These are phyloP conservation scores for Xiphias gladius DNA, from an alignment of 2,113 vertebrate species.

Conservation along the genomic window DNA sequence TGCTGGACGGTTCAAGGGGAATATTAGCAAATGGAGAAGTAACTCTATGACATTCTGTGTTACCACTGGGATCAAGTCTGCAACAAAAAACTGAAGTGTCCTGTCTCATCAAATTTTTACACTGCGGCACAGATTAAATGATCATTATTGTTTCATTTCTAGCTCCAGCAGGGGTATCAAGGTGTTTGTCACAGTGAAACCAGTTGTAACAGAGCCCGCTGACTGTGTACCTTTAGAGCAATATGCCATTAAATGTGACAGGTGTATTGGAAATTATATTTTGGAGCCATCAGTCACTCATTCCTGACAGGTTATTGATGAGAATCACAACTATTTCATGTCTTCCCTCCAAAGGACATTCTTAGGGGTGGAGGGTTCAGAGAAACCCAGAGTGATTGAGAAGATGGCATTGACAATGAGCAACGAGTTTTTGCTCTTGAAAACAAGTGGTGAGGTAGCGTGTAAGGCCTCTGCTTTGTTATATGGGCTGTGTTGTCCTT, in stretches of 20 bases:
- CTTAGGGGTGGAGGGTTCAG: constrained; percentile 3
- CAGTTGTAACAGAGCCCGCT: constrained; percentile 47
- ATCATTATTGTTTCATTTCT: constrained; percentile 44
- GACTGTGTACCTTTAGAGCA: constrained; percentile 54
- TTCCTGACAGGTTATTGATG: constrained; percentile 80
- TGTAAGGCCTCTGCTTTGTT: constrained; percentile 39
- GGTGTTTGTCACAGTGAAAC: constrained; percentile 45
- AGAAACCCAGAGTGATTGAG: constrained; percentile 29
- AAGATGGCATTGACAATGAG: constrained; percentile 67
- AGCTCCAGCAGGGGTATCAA: constrained; percentile 11
- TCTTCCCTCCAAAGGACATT: constrained; percentile 54
- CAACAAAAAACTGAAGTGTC: background rate
- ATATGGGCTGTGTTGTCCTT: constrained; percentile 55
- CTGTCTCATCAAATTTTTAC: background rate
- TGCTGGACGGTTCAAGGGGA: background rate
- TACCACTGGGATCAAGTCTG: constrained; percentile 2
- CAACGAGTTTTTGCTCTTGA: constrained; percentile 49
- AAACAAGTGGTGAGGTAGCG: constrained; percentile 40
- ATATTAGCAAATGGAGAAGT: background rate
- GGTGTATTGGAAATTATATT: constrained; percentile 74
- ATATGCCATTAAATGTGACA: constrained; percentile 69
- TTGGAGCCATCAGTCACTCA: constrained; percentile 65
- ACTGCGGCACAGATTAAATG: constrained; percentile 2
- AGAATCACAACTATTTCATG: constrained; percentile 74
- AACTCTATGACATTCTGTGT: background rate